Conservation (phyloP, 2,113 vertebrate species). For the Aix galericulata region DNA sequence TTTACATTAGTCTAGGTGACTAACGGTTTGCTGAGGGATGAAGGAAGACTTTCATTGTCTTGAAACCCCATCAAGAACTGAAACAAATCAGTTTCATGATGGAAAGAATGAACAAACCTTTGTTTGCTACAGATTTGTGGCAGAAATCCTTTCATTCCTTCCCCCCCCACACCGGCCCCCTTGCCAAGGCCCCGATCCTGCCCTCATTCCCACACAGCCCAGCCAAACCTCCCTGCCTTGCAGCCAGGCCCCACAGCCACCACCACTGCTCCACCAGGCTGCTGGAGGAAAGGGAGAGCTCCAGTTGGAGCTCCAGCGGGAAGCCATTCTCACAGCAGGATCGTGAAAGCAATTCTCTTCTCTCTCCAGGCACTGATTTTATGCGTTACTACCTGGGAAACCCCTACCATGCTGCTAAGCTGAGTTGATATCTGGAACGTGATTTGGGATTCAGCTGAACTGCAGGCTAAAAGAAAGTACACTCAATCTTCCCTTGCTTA, state of each 20-base stretch:
- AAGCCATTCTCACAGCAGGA: background rate
- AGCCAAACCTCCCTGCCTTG: rapidly evolving
- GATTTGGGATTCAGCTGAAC: background rate
- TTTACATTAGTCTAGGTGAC: background rate
- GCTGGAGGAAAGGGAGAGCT: background rate
- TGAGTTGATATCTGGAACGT: rapidly evolving
- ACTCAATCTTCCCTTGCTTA: background rate
- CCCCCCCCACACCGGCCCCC: background rate
- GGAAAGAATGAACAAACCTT: background rate
- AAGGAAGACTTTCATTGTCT: background rate
- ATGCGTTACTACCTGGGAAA: background rate
- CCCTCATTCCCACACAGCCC: background rate
- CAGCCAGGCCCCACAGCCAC: too few species aligned
- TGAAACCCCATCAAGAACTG: background rate
- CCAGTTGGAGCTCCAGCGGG: background rate
- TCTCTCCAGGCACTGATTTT: background rate
- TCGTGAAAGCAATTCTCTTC: background rate
- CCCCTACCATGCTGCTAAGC: background rate
- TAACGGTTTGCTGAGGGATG: background rate
- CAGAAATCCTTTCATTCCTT: background rate
- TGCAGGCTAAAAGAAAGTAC: background rate
- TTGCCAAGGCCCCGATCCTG: background rate
- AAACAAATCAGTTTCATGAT: background rate
- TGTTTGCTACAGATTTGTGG: background rate
- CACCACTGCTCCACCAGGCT: background rate